These are phyloP conservation scores for Drosophila kepulauana DNA, from an alignment of 1,140 invertebrate genomes.

Conservation along the genomic window DNA sequence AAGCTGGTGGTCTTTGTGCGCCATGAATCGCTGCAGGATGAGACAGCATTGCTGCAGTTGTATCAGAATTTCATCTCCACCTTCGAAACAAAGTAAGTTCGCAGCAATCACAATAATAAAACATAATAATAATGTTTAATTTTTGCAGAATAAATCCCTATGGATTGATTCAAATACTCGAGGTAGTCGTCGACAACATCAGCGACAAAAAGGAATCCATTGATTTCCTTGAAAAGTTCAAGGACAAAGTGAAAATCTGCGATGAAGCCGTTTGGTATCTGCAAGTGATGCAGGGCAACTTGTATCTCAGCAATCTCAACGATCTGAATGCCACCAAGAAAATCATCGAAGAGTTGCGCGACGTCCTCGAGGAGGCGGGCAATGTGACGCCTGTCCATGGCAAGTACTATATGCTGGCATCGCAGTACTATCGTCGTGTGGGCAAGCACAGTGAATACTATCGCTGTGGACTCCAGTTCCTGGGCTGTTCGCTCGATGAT, in stretches of 20 bases:
- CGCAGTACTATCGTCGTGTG: conserved; percentile 92
- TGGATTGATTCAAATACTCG: conserved; percentile 95
- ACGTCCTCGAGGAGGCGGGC: conserved; percentile 94
- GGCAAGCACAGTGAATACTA: conserved; percentile 90
- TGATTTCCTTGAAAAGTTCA: conserved; percentile 93
- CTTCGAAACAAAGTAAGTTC: conserved; percentile 97
- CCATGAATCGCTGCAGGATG: conserved; percentile 91
- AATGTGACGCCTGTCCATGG: conserved; percentile 97
- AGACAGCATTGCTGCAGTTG: conserved; percentile 92
- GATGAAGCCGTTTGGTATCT: conserved; percentile 91
- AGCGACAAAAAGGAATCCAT: conserved; percentile 93
- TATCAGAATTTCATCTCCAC: conserved; percentile 96
- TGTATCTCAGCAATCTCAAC: conserved; percentile 92
- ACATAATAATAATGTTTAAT: neutral
- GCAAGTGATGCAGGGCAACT: conserved; percentile 91
- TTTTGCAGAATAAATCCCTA: conserved; percentile 95
- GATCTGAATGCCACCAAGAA: conserved; percentile 94
- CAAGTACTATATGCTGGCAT: conserved; percentile 97
- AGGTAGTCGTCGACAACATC: conserved; percentile 92
- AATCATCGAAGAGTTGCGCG: conserved; percentile 96
- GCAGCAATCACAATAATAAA: neutral
- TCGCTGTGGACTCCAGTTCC: conserved; percentile 96
- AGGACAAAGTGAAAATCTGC: conserved; percentile 94
- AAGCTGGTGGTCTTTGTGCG: conserved; percentile 94
- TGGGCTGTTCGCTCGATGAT: conserved; percentile 95